Base-by-base conservation (phyloP, 2,113 vertebrate species). In the Brevimyrus niger region DNA sequence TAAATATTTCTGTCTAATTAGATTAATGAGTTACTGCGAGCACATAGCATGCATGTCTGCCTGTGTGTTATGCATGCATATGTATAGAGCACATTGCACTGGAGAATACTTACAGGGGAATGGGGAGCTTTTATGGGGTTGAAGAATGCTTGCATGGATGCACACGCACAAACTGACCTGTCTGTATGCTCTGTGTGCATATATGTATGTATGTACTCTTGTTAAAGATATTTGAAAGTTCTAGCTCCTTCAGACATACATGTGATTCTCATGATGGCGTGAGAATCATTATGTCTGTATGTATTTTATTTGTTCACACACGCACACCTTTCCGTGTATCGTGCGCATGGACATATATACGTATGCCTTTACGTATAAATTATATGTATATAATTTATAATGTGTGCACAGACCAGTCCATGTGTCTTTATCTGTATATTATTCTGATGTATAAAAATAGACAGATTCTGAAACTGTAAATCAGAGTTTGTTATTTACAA, bases 381-480 rank as follows among this genome's bases (percentile, higher is more conserved):
- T 92, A 94, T 92, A 93, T 91, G 80, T 35, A 89, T 92, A 94
- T 93, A 92, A 93, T 93, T 91, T 92, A 93, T 93, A 91, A 92
- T 91, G 91, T 92, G 90, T 93, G 89, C 91, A 91, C 92, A 91
- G 91, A 93, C 91, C 92, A 92, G 92, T 93, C 92, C 93, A 93
- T 94, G 92, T 94, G 92, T 94, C 93, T 93, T 93, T 94, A 93
- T 93, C 92, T 94, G 92, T 94, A 93, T 90, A 88, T 92, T 92
- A 90, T 85, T 90, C 89, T 92, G 73, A 89, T 89, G 89, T 91
- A 90, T 91, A 86, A 87, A 92, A 90, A 91, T 46, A 85, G 88
- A 86, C 86, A 90, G 89, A 91, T 58, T 85, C 76, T 47, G 86
- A 89, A 91, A 90, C 91, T 89, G 87, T 89, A 55, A 91, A 91